A percentile compares a stretch with the other conserved stretches of the same genome.
These are phyloP conservation scores for Dicentrarchus labrax DNA, from an alignment of 2,113 vertebrate genomes.

Conservation along the genomic window DNA sequence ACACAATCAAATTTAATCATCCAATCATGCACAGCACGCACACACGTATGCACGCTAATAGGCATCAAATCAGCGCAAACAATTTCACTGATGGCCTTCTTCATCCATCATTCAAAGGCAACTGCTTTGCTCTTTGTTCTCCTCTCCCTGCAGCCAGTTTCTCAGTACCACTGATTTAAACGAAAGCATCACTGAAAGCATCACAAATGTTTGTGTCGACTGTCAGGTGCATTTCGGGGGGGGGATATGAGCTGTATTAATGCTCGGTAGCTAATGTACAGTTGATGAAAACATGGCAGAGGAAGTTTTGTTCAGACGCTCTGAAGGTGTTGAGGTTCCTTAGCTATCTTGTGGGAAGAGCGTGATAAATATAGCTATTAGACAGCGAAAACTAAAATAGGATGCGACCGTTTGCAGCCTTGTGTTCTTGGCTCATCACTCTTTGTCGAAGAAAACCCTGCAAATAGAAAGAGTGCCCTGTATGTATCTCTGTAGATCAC, in stretches of 20 bases:
- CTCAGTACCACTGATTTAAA: conserved; percentile 32
- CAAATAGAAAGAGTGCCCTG: conserved; percentile 52
- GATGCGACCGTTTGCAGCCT: conserved; percentile 53
- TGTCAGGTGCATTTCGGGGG: conserved; percentile 5
- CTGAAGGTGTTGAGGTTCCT: conserved; percentile 41
- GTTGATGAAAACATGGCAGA: conserved; percentile 23
- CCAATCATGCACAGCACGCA: conserved; percentile 62
- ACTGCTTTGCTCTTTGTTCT: conserved; percentile 42
- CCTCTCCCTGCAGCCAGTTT: conserved; percentile 41
- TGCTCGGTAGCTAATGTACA: background rate
- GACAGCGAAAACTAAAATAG: conserved; percentile 61
- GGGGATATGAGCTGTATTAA: background rate
- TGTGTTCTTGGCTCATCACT: conserved; percentile 63
- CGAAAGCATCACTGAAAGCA: background rate
- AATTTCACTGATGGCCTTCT: conserved; percentile 64
- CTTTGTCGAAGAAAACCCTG: conserved; percentile 30
- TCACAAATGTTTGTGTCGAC: background rate
- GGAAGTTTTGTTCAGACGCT: conserved; percentile 37
- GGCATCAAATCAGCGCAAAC: conserved; percentile 62
- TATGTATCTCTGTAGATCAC: conserved; percentile 54
- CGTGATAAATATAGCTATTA: conserved; percentile 65
- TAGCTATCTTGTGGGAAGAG: conserved; percentile 51
- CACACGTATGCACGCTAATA: conserved; percentile 50
- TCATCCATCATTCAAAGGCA: conserved; percentile 57
- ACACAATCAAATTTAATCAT: conserved; percentile 66